Conservation (phyloP, 1,140 invertebrate genomes). For the Drosophila ananassae region DNA sequence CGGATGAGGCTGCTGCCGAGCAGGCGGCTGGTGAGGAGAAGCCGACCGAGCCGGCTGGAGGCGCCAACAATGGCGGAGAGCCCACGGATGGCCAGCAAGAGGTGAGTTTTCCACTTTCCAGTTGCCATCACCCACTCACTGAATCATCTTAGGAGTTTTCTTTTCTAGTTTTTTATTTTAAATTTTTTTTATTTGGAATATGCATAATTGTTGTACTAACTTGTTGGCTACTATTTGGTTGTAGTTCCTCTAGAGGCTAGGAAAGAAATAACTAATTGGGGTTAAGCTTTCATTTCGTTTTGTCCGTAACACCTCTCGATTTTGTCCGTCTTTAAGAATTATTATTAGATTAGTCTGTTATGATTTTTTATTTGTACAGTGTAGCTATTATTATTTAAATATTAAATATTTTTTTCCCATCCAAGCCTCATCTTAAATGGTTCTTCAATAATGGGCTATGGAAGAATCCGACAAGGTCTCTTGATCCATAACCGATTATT, state of each 20-base stretch:
- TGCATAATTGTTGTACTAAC: slow-evolving; percentile 31
- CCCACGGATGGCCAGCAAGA: slow-evolving; percentile 84
- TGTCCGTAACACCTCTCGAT: not conserved
- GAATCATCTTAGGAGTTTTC: slow-evolving; percentile 4
- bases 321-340: not conserved
- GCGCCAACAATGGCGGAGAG: slow-evolving; percentile 77
- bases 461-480: too few species aligned
- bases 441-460: too few species aligned
- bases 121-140: not conserved
- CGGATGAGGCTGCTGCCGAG: slow-evolving; percentile 85
- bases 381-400: not conserved
- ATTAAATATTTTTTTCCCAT: not conserved
- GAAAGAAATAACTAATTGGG: not conserved
- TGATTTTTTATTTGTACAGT: not conserved
- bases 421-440: too few species aligned
- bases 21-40: slow-evolving; percentile 71
- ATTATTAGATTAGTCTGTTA: not conserved
- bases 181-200: slow-evolving; percentile 22
- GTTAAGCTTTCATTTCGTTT: not conserved
- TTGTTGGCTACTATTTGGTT: slow-evolving; percentile 17
- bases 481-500: slow-evolving; percentile 4
- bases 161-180: slow-evolving; percentile 17
- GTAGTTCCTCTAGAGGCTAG: not conserved
- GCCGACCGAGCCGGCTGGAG: slow-evolving; percentile 75
- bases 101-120: slow-evolving; percentile 75